Conservation (phyloP, 2,888 invertebrate species). For the Tipula helvola region DNA sequence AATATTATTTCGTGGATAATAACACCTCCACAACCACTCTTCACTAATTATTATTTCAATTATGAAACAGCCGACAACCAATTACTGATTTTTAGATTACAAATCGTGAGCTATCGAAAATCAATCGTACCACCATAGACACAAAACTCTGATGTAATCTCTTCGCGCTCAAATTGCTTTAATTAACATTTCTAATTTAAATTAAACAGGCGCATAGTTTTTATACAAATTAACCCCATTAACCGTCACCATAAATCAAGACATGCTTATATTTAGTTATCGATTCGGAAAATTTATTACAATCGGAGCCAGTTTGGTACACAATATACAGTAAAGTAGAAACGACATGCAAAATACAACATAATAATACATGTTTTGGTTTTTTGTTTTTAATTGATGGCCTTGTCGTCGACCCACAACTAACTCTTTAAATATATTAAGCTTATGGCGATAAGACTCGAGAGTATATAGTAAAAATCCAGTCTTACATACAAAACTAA, state of each 20-base stretch:
- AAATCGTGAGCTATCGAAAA: too few species aligned
- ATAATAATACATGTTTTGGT: not conserved
- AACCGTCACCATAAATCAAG: not conserved
- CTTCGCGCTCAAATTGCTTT: too few species aligned
- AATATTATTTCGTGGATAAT: too few species aligned
- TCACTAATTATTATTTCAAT: too few species aligned
- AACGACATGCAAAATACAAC: not conserved
- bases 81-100: too few species aligned
- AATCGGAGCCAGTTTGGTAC: not conserved
- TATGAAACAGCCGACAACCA: too few species aligned
- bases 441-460: not conserved
- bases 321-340: not conserved
- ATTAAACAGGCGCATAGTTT: too few species aligned
- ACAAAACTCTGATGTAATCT: too few species aligned
- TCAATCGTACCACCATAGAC: too few species aligned
- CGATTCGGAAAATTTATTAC: not conserved
- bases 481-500: not conserved
- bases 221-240: too few species aligned
- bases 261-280: not conserved
- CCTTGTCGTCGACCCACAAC: not conserved
- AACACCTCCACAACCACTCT: too few species aligned
- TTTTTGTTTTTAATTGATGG: not conserved
- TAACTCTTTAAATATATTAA: not conserved
- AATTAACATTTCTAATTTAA: too few species aligned
- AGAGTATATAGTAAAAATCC: not conserved